A percentile compares a stretch with the other conserved stretches of the same genome.
Evolutionary conservation across 2,113 vertebrate genomes (phyloP).

Genomic region (Lichenostomus cassidix): DNA sequence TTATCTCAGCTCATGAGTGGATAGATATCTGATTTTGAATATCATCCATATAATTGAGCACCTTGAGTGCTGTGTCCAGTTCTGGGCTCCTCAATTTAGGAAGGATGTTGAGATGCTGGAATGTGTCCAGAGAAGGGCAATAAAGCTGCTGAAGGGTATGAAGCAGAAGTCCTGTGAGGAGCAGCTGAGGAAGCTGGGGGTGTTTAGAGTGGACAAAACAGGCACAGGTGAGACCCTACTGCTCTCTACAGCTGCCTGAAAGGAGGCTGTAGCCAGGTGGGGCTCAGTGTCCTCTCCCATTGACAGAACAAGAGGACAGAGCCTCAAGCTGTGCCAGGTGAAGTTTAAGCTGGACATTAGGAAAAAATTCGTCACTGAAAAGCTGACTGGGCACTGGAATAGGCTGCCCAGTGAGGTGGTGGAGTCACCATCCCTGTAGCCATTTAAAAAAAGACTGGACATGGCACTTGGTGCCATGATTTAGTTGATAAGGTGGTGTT

Average conservation of each 20-base stretch:
- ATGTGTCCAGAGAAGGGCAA: neutral
- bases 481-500: neutral
- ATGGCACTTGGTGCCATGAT: neutral
- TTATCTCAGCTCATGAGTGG: neutral
- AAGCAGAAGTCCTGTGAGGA: neutral
- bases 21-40: neutral
- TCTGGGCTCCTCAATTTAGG: neutral
- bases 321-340: neutral
- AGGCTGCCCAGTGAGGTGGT: neutral
- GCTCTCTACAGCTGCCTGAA: neutral
- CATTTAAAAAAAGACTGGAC: neutral
- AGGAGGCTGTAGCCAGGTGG: neutral
- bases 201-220: neutral
- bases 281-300: fast-evolving
- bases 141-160: no score
- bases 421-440: neutral
- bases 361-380: neutral
- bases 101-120: neutral
- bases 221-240: no score
- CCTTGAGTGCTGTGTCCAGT: neutral
- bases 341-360: neutral
- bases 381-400: neutral
- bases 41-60: neutral
- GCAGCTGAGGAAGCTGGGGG: neutral
- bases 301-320: neutral